Base-by-base conservation (phyloP, 2,888 invertebrate genomes). In the Mayetiola destructor region DNA sequence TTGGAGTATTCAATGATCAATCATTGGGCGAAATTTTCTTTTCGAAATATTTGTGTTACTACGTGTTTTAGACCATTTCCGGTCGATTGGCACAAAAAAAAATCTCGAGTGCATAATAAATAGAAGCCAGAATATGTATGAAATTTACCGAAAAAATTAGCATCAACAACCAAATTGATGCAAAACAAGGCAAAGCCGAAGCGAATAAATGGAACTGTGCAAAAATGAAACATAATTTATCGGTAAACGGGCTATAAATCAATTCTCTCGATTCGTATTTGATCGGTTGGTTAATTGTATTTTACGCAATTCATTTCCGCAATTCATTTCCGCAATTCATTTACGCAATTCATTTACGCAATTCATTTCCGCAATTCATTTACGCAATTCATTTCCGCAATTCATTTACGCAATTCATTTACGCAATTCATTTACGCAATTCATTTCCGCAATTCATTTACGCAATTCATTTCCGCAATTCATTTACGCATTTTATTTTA, bases 151-250 rank as follows among this genome's bases (percentile, higher is more conserved):
- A 23, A 42, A 23, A 23, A 23, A 42, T 23, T n/a, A n/a, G n/a
- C n/a, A n/a, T n/a, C n/a, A 23, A 21, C 9, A 42, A 21, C 12
- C 10, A 23, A 10, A 39, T 8, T 18, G 18, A 12, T 23, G 42
- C 3, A 27, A 48, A n/a, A 9, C 18, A 48, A 48, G 12, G n/a
- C n/a, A n/a, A n/a, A n/a, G n/a, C n/a, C n/a, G 16, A 27, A 27
- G 27, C 1, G n/a, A 42, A 42, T 12, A 40, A 23, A 48, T n/a
- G 4, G 48, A 48, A 48, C 27, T 27, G 27, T 27, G n/a, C 27
- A 27, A 48, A 48, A 48, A 48, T 48, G 27, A 48, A 48, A 48
- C 27, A 48, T 48, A 48, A 48, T 48, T 48, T 48, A 48, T 48
- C 48, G 48, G 48, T 27, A 48, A 23, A 27, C 48, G 27, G 27